These are phyloP conservation scores for Drosophila quadrilineata DNA, from an alignment of 1,140 invertebrate genomes.

Conservation along the genomic window DNA sequence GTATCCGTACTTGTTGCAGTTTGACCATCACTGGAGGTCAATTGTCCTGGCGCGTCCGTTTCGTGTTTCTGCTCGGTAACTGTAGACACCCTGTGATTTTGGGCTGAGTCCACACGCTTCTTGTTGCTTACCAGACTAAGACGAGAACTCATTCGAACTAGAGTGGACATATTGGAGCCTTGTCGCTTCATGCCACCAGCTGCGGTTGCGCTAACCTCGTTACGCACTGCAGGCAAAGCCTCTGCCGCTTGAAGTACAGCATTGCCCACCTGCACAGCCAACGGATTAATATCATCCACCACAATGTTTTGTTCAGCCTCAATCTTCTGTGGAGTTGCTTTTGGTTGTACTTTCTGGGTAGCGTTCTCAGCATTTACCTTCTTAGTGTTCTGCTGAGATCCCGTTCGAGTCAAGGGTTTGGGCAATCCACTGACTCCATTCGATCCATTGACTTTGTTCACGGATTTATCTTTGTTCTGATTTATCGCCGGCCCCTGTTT, in stretches of 20 bases:
- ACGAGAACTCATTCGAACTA: slow-evolving; percentile 63
- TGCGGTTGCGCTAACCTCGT: slow-evolving; percentile 38
- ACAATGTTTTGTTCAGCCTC: not conserved
- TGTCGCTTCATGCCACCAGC: slow-evolving; percentile 26
- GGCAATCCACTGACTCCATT: not conserved
- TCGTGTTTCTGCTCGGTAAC: slow-evolving; percentile 38
- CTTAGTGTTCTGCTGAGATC: slow-evolving; percentile 29
- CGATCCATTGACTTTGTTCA: slow-evolving; percentile 39
- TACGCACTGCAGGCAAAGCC: slow-evolving; percentile 56
- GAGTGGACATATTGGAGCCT: slow-evolving; percentile 49
- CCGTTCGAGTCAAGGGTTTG: slow-evolving; percentile 3
- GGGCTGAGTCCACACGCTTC: slow-evolving; percentile 53
- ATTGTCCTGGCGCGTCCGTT: slow-evolving; percentile 20
- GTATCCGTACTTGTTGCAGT: slow-evolving; percentile 73
- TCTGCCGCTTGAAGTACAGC: slow-evolving; percentile 59
- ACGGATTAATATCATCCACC: slow-evolving; percentile 34
- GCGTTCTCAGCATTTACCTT: slow-evolving; percentile 4
- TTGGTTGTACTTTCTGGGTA: slow-evolving; percentile 14
- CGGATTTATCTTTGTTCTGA: slow-evolving; percentile 17
- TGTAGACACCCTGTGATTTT: slow-evolving; percentile 52
- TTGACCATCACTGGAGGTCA: slow-evolving; percentile 27
- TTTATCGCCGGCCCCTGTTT: slow-evolving; percentile 14
- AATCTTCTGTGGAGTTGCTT: slow-evolving; percentile 12
- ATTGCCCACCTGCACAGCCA: slow-evolving; percentile 64
- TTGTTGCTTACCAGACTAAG: slow-evolving; percentile 63